These are phyloP conservation scores for Alexandromys fortis DNA, from an alignment of 2,113 vertebrate genomes.

Conservation along the genomic window DNA sequence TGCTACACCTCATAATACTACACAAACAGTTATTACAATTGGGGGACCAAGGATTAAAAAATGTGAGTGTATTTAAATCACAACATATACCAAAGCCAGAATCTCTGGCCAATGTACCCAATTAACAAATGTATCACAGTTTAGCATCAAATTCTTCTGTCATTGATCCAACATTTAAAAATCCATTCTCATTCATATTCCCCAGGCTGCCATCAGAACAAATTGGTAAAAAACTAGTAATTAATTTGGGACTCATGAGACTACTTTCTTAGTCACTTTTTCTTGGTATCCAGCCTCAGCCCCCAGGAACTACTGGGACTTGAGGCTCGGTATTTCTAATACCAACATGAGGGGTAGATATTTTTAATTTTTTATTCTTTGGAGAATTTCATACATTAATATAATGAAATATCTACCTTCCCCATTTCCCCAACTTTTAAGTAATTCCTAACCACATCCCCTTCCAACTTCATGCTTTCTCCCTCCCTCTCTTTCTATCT, in stretches of 20 bases:
- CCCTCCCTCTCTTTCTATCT: too few relatives aligned
- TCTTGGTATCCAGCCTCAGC: background rate
- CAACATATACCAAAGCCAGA: background rate
- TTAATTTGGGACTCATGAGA: background rate
- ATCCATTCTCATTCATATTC: background rate
- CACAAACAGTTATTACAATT: background rate
- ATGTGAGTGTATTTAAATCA: background rate
- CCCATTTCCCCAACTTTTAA: background rate
- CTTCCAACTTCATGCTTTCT: background rate
- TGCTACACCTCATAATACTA: background rate
- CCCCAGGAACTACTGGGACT: background rate
- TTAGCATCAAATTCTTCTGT: background rate
- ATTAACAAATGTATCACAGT: background rate
- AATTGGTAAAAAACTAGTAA: background rate
- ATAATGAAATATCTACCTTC: background rate
- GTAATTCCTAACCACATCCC: background rate
- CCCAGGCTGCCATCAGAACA: background rate
- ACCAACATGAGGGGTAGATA: background rate
- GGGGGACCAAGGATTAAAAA: background rate
- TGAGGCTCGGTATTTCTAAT: background rate
- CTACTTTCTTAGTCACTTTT: background rate
- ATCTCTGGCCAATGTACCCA: background rate
- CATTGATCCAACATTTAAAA: background rate
- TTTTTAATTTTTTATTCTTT: background rate
- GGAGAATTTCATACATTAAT: background rate